phyloP scores from a whole-genome alignment of 1,140 invertebrate genomes.

The Leptonema lineaticorne region DNA sequence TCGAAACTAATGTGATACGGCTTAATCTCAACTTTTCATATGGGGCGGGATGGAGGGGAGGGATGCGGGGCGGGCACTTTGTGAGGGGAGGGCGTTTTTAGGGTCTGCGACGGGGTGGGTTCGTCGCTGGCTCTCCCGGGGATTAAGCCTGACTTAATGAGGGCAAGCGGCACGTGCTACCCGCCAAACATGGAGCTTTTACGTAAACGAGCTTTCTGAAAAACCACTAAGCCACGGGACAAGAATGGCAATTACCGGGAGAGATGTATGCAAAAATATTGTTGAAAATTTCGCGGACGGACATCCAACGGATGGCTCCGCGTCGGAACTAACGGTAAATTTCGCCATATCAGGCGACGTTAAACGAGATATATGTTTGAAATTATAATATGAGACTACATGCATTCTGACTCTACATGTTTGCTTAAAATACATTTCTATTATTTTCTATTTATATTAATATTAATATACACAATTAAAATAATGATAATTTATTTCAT shows the following conservation, averaged over 20 bases:
- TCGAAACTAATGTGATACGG: conserved; percentile 32
- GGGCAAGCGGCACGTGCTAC: conserved; percentile 31
- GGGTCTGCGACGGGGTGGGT: too few relatives aligned
- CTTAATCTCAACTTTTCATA: conserved; percentile 34
- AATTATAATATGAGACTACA: too few relatives aligned
- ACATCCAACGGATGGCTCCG: neutral
- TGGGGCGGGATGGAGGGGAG: neutral
- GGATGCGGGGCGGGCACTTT: too few relatives aligned
- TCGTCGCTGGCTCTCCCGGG: neutral
- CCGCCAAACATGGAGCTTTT: conserved; percentile 22
- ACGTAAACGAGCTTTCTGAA: conserved; percentile 34
- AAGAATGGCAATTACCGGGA: conserved; percentile 35
- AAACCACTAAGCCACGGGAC: conserved; percentile 22
- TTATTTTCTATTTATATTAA: too few relatives aligned
- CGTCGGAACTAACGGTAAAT: too few relatives aligned
- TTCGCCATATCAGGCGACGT: too few relatives aligned
- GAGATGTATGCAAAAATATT: conserved; percentile 29
- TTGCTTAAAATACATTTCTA: too few relatives aligned
- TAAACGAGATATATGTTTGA: too few relatives aligned
- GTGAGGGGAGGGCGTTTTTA: too few relatives aligned
- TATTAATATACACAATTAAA: too few relatives aligned
- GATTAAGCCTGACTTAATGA: conserved; percentile 34
- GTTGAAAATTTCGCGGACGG: neutral
- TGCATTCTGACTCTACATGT: too few relatives aligned
- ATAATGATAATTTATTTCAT: too few relatives aligned